phyloP scores from a whole-genome alignment of 2,797 vertebrate genomes.

The Ceryle rudis region DNA sequence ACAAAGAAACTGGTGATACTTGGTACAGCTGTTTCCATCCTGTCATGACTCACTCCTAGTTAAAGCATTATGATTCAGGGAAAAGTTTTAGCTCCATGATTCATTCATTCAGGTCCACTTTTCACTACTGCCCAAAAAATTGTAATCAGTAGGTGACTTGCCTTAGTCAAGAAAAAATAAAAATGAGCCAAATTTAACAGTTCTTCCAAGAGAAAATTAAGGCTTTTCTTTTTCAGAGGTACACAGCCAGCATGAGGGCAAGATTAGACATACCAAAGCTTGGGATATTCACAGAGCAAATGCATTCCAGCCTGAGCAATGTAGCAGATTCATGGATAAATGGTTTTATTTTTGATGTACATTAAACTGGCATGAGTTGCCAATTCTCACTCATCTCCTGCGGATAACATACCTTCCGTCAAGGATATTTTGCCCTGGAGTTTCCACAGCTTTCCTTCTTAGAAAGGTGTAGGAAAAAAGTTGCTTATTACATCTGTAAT shows the following conservation, averaged over 20 bases:
- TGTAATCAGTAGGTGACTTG: conserved; percentile 13
- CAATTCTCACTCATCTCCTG: neutral
- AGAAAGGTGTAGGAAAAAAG: neutral
- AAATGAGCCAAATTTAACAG: neutral
- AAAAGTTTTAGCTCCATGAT: conserved; percentile 37
- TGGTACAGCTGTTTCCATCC: neutral
- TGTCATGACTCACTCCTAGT: conserved; percentile 42
- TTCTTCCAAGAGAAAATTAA: neutral
- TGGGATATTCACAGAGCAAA: neutral
- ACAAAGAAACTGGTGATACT: neutral
- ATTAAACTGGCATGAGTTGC: neutral
- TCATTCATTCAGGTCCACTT: conserved; percentile 43
- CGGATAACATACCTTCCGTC: neutral
- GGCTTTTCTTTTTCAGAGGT: neutral
- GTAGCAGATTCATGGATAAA: neutral
- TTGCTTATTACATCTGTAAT: neutral
- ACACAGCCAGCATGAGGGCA: neutral
- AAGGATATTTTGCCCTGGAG: neutral
- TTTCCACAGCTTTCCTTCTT: neutral
- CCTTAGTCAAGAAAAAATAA: neutral
- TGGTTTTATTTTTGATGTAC: neutral
- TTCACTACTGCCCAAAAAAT: neutral
- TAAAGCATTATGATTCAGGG: conserved; percentile 41
- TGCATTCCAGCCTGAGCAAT: neutral
- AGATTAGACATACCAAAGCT: neutral